A percentile compares a stretch with the other conserved stretches of the same genome.
phyloP scores from a whole-genome alignment of 2,888 invertebrate genomes.

The Ametastegia equiseti region DNA sequence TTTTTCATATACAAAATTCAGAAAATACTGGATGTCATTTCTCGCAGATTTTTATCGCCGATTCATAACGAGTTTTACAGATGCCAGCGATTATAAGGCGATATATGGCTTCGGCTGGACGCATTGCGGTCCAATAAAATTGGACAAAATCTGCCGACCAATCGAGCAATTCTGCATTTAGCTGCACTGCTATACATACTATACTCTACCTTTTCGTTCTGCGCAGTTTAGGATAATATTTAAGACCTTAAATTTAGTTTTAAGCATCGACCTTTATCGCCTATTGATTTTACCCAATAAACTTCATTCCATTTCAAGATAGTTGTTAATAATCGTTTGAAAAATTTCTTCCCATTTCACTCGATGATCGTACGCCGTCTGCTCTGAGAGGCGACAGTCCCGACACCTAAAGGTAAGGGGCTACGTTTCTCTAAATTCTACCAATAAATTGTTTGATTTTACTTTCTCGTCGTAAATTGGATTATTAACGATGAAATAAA shows the following conservation, averaged over 20 bases:
- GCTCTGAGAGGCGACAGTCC: constrained; percentile 52
- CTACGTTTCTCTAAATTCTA: constrained; percentile 39
- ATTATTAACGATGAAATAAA: neutral
- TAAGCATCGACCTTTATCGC: neutral
- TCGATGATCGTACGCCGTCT: constrained; percentile 37
- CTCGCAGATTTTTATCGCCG: neutral
- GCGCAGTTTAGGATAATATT: constrained; percentile 4
- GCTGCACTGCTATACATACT: neutral
- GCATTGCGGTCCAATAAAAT: neutral
- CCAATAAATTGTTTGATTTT: constrained; percentile 44
- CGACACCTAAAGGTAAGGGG: constrained; percentile 57
- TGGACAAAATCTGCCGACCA: constrained; percentile 10
- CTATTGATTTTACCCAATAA: neutral
- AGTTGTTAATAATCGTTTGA: neutral
- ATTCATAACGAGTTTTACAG: neutral
- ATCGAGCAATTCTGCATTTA: constrained; percentile 15
- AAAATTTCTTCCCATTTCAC: neutral
- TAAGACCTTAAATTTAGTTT: neutral
- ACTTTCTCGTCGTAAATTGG: constrained; percentile 47
- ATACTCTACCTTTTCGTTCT: neutral
- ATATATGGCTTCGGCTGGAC: neutral
- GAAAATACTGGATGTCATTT: neutral
- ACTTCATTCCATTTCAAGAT: neutral
- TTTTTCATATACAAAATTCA: neutral
- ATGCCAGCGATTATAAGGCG: neutral